These are phyloP conservation scores for Atherinomorus stipes DNA, from an alignment of 2,113 vertebrate genomes.

Conservation along the genomic window DNA sequence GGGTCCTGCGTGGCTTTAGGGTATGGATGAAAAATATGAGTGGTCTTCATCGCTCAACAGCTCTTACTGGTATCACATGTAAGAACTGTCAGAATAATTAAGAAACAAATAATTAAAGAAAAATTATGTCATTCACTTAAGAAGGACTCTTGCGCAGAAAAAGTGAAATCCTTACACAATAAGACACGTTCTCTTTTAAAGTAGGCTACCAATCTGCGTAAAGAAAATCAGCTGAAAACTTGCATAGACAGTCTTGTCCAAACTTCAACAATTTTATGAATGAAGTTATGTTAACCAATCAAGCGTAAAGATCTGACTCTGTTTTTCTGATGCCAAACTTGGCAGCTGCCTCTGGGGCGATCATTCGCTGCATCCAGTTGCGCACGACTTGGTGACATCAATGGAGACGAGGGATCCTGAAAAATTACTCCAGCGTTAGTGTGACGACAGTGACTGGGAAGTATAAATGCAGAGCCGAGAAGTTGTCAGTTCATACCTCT, in stretches of 20 bases:
- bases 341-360: constrained; percentile 44
- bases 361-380: constrained; percentile 52
- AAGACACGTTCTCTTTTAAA: not conserved
- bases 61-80: not conserved
- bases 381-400: constrained; percentile 82
- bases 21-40: constrained; percentile 22
- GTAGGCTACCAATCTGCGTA: not conserved
- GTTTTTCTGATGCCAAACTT: constrained; percentile 38
- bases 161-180: not conserved
- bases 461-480: constrained; percentile 77
- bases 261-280: not conserved
- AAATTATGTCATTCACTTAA: not conserved
- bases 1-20: constrained; percentile 24
- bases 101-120: not conserved
- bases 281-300: not conserved
- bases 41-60: constrained; percentile 11
- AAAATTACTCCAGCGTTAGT: constrained; percentile 78
- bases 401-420: constrained; percentile 68
- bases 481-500: constrained; percentile 70
- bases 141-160: not conserved
- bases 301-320: not conserved
- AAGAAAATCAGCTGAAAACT: not conserved
- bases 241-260: not conserved
- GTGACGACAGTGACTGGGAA: constrained; percentile 77
- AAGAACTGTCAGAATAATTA: constrained; percentile 8